Evolutionary conservation across 1,140 invertebrate species (phyloP), one percentile per base, ranked within the genome.

Genomic region (Aplysia californica): DNA sequence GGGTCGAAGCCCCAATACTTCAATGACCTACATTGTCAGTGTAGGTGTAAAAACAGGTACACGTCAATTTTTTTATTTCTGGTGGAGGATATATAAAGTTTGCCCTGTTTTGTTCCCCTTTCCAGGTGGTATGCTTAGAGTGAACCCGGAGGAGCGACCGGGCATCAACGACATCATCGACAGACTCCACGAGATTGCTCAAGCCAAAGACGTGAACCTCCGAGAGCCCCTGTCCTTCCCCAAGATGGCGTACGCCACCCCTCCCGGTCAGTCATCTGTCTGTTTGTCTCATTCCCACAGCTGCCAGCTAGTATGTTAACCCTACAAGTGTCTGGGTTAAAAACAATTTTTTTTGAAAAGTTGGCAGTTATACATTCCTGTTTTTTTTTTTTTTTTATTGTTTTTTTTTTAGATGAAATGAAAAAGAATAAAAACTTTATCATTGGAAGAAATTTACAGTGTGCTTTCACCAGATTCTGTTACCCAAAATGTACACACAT

Each of bases 181-280:
- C 85, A 91, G 95, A 79, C 86, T 98, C 67, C 95, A 95, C 66
- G 94, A 96, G 55, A 95, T 98, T 80, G 95, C 95, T 5, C 95
- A 96, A 89, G 94, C 95, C 35, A 93, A 93, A 67, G 80, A 82
- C 67, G 79, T 89, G 10, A 84, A 82, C 59, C 69, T 87, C 21
- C 86, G 85, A 76, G 82, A 79, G 71, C 77, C 85, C 20, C 64
- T 89, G 3, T 64, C 76, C 10, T 77, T 88, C 23, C 72, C 71
- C 6, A 76, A 78, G 33, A 56, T 80, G 65, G 31, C 72, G 36
- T 39, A 70, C 58, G 26, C 75, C 31, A 58, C 68, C 15, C 35
- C 71, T 0, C 79, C 69, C 69, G 79, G 79, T 71, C 59, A 23
- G 21, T n/a, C n/a, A n/a, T n/a, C n/a, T n/a, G n/a, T n/a, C n/a